These are phyloP conservation scores for Listrodromus nycthemerus DNA, from an alignment of 2,888 invertebrate species.

Conservation along the genomic window DNA sequence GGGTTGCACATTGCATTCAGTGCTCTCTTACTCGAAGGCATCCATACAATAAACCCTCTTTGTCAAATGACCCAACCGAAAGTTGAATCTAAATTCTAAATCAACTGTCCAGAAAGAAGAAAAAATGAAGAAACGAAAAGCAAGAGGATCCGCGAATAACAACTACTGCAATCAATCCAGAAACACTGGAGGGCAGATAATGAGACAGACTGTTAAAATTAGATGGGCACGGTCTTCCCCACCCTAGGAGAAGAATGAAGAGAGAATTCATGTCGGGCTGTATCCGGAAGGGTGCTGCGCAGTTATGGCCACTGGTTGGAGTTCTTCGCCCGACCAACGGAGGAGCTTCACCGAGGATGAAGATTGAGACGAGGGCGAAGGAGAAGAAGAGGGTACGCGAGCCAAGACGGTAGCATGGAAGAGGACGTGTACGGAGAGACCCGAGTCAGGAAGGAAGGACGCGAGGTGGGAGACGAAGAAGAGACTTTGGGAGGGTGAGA, in stretches of 20 bases:
- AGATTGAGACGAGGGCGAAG: conserved; percentile 24
- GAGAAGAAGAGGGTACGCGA: conserved; percentile 8
- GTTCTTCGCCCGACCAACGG: conserved; percentile 20
- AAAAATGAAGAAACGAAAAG: not conserved
- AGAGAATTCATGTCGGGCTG: conserved; percentile 59
- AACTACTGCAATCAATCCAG: conserved; percentile 5
- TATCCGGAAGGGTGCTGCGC: conserved; percentile 31
- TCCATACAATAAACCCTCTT: not conserved
- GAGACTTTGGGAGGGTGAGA: conserved; percentile 6
- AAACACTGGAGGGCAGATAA: conserved; percentile 39
- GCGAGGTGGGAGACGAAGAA: conserved; percentile 10
- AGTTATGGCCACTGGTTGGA: conserved; percentile 44
- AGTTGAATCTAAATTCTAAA: conserved; percentile 17
- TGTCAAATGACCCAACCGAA: conserved; percentile 9
- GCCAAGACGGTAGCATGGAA: conserved; percentile 45
- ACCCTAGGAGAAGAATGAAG: conserved; percentile 53
- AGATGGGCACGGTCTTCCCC: not conserved
- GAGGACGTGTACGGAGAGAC: conserved; percentile 38
- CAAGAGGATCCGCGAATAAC: not conserved
- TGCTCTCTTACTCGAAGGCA: too few relatives aligned
- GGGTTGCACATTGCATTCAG: conserved; percentile 1
- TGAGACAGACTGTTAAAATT: conserved; percentile 60
- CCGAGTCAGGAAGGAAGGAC: conserved; percentile 33
- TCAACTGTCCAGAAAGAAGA: not conserved
- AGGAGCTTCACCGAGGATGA: conserved; percentile 45